phyloP scores from a whole-genome alignment of 1,140 invertebrate genomes.

The Asobara japonica region DNA sequence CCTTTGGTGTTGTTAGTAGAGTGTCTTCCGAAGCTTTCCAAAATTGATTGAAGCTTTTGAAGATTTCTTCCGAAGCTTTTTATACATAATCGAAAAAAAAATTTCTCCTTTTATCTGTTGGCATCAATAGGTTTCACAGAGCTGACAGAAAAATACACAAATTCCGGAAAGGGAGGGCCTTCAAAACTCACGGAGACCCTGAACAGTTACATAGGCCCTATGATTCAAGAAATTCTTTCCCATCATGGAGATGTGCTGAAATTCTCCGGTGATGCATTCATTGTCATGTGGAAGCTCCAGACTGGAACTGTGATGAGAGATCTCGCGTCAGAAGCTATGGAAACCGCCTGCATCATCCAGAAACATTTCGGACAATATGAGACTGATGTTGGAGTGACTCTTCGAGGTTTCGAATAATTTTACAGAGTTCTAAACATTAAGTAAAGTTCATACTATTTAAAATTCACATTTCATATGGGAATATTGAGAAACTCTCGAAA shows the following conservation, averaged over 20 bases:
- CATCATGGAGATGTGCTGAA: slow-evolving; percentile 74
- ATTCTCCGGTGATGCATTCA: slow-evolving; percentile 75
- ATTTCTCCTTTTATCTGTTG: neutral
- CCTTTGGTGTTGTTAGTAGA: no score
- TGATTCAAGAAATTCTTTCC: slow-evolving; percentile 73
- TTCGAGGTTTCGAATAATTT: slow-evolving; percentile 61
- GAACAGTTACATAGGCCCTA: slow-evolving; percentile 74
- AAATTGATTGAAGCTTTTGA: no score
- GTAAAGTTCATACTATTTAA: neutral
- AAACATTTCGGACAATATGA: slow-evolving; percentile 70
- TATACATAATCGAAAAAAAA: neutral
- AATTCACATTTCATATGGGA: no score
- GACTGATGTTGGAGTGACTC: slow-evolving; percentile 70
- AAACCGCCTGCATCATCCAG: slow-evolving; percentile 73
- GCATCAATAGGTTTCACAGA: slow-evolving; percentile 70
- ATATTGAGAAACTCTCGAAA: no score
- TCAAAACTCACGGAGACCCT: slow-evolving; percentile 72
- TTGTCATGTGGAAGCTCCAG: slow-evolving; percentile 71
- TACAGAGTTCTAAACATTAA: slow-evolving; percentile 33
- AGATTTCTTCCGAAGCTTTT: no score
- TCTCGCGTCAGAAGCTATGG: slow-evolving; percentile 70
- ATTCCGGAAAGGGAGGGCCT: slow-evolving; percentile 70
- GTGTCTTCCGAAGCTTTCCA: no score
- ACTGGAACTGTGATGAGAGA: slow-evolving; percentile 67
- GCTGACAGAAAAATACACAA: slow-evolving; percentile 72